A percentile compares a stretch with the other conserved stretches of the same genome.
Evolutionary conservation across 2,113 vertebrate species (phyloP).

Genomic region (Uropsilus gracilis): DNA sequence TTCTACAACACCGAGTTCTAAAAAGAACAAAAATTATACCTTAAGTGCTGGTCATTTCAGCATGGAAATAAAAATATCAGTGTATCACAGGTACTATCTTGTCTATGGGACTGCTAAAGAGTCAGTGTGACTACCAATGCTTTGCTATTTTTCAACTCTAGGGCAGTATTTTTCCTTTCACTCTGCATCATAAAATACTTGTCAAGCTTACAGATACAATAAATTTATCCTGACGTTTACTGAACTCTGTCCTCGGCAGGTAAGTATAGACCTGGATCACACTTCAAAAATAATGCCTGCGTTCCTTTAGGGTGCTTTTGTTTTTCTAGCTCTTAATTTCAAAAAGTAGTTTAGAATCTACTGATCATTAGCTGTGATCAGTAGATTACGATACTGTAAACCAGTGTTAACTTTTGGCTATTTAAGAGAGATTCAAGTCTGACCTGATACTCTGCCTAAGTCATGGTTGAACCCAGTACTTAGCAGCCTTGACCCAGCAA

Average conservation of each 20-base stretch:
- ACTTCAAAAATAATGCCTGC: slow-evolving; percentile 33
- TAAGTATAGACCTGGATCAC: background rate
- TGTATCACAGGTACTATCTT: background rate
- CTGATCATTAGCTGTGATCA: background rate
- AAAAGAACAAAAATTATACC: background rate
- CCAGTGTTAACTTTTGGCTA: background rate
- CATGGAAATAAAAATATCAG: background rate
- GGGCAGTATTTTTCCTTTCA: background rate
- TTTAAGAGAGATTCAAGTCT: background rate
- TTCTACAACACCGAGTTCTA: slow-evolving; percentile 3
- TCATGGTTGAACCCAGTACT: background rate
- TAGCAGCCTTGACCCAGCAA: background rate
- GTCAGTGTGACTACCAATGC: background rate
- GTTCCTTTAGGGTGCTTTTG: background rate
- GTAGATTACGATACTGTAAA: background rate
- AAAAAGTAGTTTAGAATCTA: slow-evolving; percentile 25
- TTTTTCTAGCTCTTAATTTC: background rate
- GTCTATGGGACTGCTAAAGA: background rate
- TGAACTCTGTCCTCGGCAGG: background rate
- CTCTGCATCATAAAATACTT: background rate
- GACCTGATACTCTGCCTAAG: background rate
- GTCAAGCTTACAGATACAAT: background rate
- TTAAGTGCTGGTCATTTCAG: slow-evolving; percentile 18
- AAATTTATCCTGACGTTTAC: slow-evolving; percentile 11
- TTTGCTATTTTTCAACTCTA: slow-evolving; percentile 47